These are phyloP conservation scores for Ovis aries DNA, from an alignment of 2,113 vertebrate species.

Conservation along the genomic window ARS-UI_Ramb_v3.0 NC_056054.1:112346501-112347000, in stretches of 20 bases:
- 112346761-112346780: constrained; percentile 93
- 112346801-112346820: constrained; percentile 94
- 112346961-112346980: constrained; percentile 95
- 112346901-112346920: constrained; percentile 97
- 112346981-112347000: constrained; percentile 90
- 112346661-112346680: constrained; percentile 94
- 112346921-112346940: constrained; percentile 66
- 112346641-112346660: constrained; percentile 95
- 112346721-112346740: constrained; percentile 93
- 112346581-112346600: constrained; percentile 82
- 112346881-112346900: constrained; percentile 93
- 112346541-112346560: not conserved
- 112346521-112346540: not conserved
- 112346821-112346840: constrained; percentile 89
- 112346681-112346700: constrained; percentile 92
- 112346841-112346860: constrained; percentile 96
- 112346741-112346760: constrained; percentile 92
- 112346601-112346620: constrained; percentile 92
- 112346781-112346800: constrained; percentile 93
- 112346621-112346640: constrained; percentile 94
- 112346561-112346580: not conserved
- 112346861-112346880: constrained; percentile 95
- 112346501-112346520: not conserved
- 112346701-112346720: constrained; percentile 95
- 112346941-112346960: constrained; percentile 89